A percentile compares a stretch with the other conserved stretches of the same genome.
Evolutionary conservation across 2,888 invertebrate species (phyloP).

Genomic region (Parnassius mnemosyne): DNA sequence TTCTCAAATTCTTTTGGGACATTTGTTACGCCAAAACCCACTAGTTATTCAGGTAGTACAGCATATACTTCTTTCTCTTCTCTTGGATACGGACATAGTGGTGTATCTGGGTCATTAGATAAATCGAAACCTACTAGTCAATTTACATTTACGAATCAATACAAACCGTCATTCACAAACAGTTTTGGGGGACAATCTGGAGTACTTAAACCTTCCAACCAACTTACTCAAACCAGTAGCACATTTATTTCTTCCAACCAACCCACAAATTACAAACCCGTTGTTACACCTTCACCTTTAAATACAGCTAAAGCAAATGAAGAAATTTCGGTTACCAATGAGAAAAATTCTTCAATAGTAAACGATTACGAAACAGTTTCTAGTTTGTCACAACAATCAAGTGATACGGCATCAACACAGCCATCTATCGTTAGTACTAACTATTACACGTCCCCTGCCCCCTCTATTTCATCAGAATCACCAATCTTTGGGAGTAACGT

Average conservation of each 20-base stretch:
- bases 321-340: no score
- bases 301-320: background rate
- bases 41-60: no score
- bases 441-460: no score
- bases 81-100: background rate
- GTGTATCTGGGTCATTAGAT: background rate
- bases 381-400: no score
- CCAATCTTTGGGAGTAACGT: no score
- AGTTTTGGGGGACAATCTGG: background rate
- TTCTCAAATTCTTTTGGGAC: no score
- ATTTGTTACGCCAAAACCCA: no score
- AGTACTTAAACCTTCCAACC: background rate
- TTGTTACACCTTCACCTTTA: background rate
- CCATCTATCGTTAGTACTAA: no score
- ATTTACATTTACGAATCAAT: background rate
- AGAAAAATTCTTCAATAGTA: no score
- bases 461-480: no score
- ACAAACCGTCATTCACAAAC: background rate
- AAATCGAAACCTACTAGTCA: background rate
- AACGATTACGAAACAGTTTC: no score
- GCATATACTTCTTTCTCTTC: background rate
- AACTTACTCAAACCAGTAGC: background rate
- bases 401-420: no score
- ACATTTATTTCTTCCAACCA: background rate
- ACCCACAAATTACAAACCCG: background rate